Evolutionary conservation across 1,140 invertebrate genomes (phyloP), one percentile per base, ranked within the genome.

Genomic region (Myzus persicae): DNA sequence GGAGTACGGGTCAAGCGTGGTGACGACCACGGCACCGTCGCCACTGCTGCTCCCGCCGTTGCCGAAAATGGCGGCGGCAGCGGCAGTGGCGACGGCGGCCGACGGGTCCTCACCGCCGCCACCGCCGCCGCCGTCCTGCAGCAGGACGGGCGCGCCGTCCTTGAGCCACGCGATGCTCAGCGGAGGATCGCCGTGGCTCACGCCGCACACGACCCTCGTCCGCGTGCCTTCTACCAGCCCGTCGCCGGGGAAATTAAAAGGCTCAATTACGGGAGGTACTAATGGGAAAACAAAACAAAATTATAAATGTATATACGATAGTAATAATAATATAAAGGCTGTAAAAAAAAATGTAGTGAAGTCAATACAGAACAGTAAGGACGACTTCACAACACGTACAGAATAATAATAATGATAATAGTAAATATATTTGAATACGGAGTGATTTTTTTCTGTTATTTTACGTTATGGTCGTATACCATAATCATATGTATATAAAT

Each of bases 231-330:
- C 97, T 95, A 97, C 96, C 94, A 98, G 96, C 95, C 97, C 97
- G 95, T 97, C 96, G 84, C 76, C 93, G 96, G 97, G 97, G 96
- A 97, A 97, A 96, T 96, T 96, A 96, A 97, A 97, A 95, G 97
- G 97, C 96, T 97, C 97, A 96, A 97, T 97, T 96, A 97, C 97
- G 96, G 97, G 97, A 95, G 97, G 97, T 96, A 97, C 97, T 97
- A 97, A 97, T 95, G 96, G 95, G 90, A 94, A 93, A 93, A 96
- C 96, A 95, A 96, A 96, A 95, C 96, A 93, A 92, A 93, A 81
- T 82, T 87, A 51, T 59, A 92, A 94, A 82, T 26, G 84, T 87
- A 87, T n/a, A n/a, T 87, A 87, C 42, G 42, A 76, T 76, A 36
- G 6, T 76, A 76, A 59, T 59, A 59, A 85, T 93, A 93, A 84